Evolutionary conservation across 1,140 invertebrate species (phyloP), one percentile per base, ranked within the genome.

Genomic region (Ostrea edulis): DNA sequence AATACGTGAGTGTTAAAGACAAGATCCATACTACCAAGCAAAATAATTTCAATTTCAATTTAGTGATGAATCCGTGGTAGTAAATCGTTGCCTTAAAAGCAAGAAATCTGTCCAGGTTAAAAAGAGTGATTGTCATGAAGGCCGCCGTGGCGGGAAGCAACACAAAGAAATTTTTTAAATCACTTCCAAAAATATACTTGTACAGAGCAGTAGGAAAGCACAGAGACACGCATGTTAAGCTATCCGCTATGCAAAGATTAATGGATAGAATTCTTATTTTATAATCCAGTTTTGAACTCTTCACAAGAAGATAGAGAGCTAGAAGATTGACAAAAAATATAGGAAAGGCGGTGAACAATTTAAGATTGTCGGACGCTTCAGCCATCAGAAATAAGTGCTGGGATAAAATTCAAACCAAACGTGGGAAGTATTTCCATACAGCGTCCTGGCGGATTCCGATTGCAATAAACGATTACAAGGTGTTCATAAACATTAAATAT

Each of bases 211-310:
- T 77, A 8, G 68, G 68, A 35, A 35, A 35, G 25, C 68, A 35
- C 25, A 77, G 14, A 35, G 17, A 77, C 22, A 77, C 29, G 14
- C 68, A 77, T 3, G 68, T 77, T 14, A 25, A 77, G 25, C 22
- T 29, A 29, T 77, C 68, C 68, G 68, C 68, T 35, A 77, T 29
- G 14, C 68, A 77, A 14, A 77, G 25, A 35, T 77, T 77, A 3
- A 77, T 77, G 68, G 68, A 25, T 12, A 77, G 29, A 77, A 35
- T 77, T 77, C 68, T 77, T 9, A 77, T 77, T 77, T 29, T 77
- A 11, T 29, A 77, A 77, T 22, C 22, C 68, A 77, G 29, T 35
- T 77, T 77, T 77, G 68, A 29, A 17, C 68, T 77, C 68, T 35
- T 77, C 11, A 35, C 68, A 14, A 77, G 68, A 29, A 77, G 22